Conservation (phyloP, 2,113 vertebrate species). For the Catharus minimus region DNA sequence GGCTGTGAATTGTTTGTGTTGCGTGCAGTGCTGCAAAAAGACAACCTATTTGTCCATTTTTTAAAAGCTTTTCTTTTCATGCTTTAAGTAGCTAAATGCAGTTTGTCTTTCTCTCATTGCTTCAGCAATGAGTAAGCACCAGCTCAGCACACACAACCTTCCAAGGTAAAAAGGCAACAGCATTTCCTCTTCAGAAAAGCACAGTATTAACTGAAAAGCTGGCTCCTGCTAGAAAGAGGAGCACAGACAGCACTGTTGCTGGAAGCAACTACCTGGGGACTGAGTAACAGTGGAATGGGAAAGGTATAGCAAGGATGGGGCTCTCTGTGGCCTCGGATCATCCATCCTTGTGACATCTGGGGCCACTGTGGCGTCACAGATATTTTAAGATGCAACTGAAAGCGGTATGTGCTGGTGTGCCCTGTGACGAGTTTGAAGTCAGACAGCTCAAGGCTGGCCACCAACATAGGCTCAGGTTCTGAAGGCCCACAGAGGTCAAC, state of each 20-base stretch:
- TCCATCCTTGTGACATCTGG: background rate
- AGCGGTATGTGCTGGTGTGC: fast-evolving
- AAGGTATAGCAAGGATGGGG: fast-evolving
- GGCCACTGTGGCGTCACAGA: background rate
- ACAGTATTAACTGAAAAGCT: background rate
- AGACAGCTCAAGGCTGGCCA: background rate
- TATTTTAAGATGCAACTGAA: background rate
- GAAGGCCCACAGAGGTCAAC: background rate
- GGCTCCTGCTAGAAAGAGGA: background rate
- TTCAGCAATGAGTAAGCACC: background rate
- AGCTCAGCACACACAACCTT: background rate
- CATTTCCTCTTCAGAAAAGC: background rate
- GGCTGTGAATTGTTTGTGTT: background rate
- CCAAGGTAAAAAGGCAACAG: background rate
- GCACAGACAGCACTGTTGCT: background rate
- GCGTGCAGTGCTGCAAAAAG: background rate
- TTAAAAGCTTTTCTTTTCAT: background rate
- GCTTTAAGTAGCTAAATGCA: background rate
- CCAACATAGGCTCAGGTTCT: background rate
- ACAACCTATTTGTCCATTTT: background rate
- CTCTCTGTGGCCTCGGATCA: background rate
- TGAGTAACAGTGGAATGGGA: background rate
- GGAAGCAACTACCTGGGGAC: background rate
- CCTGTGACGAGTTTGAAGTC: background rate
- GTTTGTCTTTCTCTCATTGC: background rate